Conservation (phyloP, 1,140 invertebrate genomes). For the Drosophila kepulauana region DNA sequence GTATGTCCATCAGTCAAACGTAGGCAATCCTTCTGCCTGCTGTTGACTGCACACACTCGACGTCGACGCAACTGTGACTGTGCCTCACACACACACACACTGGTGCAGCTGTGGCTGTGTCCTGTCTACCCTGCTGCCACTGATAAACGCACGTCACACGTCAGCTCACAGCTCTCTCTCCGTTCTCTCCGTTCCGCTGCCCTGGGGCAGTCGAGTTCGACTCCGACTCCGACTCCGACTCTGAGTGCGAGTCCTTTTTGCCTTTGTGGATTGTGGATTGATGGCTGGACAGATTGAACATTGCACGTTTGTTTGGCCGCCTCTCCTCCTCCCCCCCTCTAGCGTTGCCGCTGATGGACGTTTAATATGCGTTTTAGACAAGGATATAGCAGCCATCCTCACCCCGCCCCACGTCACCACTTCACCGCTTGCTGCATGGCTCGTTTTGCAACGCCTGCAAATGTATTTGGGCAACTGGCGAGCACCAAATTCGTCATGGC, state of each 20-base stretch:
- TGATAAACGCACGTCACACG: constrained; percentile 80
- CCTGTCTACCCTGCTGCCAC: constrained; percentile 55
- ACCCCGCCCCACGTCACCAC: not conserved
- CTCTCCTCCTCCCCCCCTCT: not conserved
- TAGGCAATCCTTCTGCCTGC: not conserved
- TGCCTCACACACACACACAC: not conserved
- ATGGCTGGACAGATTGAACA: constrained; percentile 77
- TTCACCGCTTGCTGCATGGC: constrained; percentile 19
- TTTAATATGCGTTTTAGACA: constrained; percentile 80
- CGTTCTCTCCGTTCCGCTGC: too few species aligned
- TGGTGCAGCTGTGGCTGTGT: constrained; percentile 16
- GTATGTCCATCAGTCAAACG: constrained; percentile 57
- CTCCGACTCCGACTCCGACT: constrained; percentile 32
- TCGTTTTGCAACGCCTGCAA: constrained; percentile 77
- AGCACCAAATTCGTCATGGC: constrained; percentile 71
- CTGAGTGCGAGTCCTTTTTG: constrained; percentile 61
- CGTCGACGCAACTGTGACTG: not conserved
- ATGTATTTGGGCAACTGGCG: constrained; percentile 52
- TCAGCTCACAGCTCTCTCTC: constrained; percentile 42
- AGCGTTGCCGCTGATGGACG: constrained; percentile 63
- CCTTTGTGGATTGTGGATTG: constrained; percentile 64
- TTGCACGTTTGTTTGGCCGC: constrained; percentile 35
- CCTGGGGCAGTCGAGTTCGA: not conserved
- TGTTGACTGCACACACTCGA: not conserved
- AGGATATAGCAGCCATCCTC: constrained; percentile 33